phyloP scores from a whole-genome alignment of 1,140 invertebrate genomes.

The Oppia nitens region DNA sequence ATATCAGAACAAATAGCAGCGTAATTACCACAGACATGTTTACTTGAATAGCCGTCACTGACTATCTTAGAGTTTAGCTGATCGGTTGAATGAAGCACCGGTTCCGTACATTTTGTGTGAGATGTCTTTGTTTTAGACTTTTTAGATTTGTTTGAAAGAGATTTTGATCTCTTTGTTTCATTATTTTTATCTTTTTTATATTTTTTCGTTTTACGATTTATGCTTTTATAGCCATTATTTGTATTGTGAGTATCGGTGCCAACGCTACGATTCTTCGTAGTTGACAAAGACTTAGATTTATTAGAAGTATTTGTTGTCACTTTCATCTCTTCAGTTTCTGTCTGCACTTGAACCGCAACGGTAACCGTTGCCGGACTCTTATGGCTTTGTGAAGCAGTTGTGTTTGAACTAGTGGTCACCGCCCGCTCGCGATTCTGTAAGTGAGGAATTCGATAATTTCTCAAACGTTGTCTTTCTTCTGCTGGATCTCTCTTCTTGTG shows the following conservation, averaged over 20 bases:
- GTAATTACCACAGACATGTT: not conserved
- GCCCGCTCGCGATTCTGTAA: conserved; percentile 8
- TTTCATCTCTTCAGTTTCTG: not conserved
- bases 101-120: not conserved
- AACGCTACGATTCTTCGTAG: not conserved
- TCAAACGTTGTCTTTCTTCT: conserved; percentile 15
- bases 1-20: not conserved
- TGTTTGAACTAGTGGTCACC: not conserved
- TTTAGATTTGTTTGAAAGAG: not conserved
- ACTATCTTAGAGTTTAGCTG: not conserved
- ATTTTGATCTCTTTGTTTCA: not conserved
- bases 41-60: not conserved
- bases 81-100: not conserved
- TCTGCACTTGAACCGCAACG: conserved; percentile 4
- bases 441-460: conserved; percentile 16
- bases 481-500: conserved; percentile 9
- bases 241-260: not conserved
- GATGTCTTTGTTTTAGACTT: not conserved
- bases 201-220: not conserved
- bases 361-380: not conserved
- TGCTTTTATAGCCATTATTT: not conserved
- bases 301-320: too few relatives aligned
- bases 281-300: not conserved
- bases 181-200: not conserved
- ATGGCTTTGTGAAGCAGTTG: not conserved